A percentile compares a stretch with the other conserved stretches of the same genome.
Conservation (phyloP, 2,113 vertebrate genomes). For the Beaufortia kweichowensis region DNA sequence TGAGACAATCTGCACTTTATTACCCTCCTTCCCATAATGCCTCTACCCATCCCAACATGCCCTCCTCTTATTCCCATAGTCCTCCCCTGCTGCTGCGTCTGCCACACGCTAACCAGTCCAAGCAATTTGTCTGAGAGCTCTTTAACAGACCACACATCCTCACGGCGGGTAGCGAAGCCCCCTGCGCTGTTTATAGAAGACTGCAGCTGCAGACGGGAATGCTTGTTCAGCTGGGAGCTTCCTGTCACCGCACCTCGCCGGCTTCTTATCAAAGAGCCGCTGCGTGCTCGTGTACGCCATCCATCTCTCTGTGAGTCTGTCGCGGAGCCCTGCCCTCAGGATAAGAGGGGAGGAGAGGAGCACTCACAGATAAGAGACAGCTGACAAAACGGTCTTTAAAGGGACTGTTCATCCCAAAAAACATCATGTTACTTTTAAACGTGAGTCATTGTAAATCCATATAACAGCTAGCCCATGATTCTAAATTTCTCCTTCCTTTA, state of each 20-base stretch:
- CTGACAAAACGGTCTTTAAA: constrained; percentile 67
- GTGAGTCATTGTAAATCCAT: too few relatives aligned
- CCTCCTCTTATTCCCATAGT: constrained; percentile 48
- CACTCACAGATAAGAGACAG: constrained; percentile 62
- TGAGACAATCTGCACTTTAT: constrained; percentile 43
- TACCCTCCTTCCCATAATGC: constrained; percentile 29
- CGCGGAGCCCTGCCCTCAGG: constrained; percentile 25
- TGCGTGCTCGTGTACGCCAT: constrained; percentile 55
- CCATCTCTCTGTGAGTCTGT: constrained; percentile 58
- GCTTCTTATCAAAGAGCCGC: constrained; percentile 62
- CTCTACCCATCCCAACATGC: neutral
- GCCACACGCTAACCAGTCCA: constrained; percentile 23
- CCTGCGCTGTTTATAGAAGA: constrained; percentile 18
- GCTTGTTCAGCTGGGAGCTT: constrained; percentile 59
- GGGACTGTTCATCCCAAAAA: constrained; percentile 27
- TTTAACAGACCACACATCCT: constrained; percentile 47
- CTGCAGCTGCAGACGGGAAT: constrained; percentile 43
- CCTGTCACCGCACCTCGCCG: constrained; percentile 50
- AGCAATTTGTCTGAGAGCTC: constrained; percentile 46
- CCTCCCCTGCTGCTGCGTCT: constrained; percentile 40
- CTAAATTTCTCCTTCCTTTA: too few relatives aligned
- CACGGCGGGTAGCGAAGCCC: constrained; percentile 18
- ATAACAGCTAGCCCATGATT: too few relatives aligned
- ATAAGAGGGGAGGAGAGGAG: constrained; percentile 40
- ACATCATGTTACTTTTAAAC: too few relatives aligned